These are phyloP conservation scores for Halocaridina rubra DNA, from an alignment of 2,888 invertebrate species.

Conservation along the genomic window DNA sequence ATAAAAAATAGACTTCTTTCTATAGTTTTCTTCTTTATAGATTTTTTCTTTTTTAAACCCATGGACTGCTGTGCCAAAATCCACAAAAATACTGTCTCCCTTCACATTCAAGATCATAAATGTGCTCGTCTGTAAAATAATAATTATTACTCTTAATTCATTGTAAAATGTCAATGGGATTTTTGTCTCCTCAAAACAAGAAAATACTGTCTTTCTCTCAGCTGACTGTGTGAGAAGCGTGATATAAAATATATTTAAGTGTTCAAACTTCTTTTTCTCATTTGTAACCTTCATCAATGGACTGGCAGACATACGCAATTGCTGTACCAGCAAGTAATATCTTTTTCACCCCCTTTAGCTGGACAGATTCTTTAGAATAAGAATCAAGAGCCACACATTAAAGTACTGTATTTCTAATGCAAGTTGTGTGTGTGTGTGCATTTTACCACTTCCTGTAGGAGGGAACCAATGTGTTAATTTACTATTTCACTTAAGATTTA, in stretches of 20 bases:
- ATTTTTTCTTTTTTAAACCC: constrained; percentile 41
- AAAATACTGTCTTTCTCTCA: constrained; percentile 61
- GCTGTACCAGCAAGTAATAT: no score
- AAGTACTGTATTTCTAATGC: no score
- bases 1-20: no score
- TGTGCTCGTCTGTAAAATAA: constrained; percentile 58
- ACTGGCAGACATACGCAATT: no score
- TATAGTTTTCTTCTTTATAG: not conserved
- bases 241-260: constrained; percentile 62
- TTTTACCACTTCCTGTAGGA: no score
- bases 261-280: constrained; percentile 38
- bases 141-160: constrained; percentile 55
- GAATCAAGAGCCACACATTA: no score
- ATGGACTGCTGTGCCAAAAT: constrained; percentile 56
- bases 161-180: constrained; percentile 60
- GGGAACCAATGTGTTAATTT: no score
- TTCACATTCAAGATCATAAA: constrained; percentile 54
- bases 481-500: no score
- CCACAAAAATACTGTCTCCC: constrained; percentile 54
- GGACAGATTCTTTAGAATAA: no score
- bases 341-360: no score
- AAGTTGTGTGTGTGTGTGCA: no score
- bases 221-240: constrained; percentile 61
- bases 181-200: constrained; percentile 59
- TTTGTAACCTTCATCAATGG: no score